Percentiles rank a stretch among this genome's conserved stretches.
Conservation (phyloP, 2,888 invertebrate genomes). For the Zootermopsis nevadensis region DNA sequence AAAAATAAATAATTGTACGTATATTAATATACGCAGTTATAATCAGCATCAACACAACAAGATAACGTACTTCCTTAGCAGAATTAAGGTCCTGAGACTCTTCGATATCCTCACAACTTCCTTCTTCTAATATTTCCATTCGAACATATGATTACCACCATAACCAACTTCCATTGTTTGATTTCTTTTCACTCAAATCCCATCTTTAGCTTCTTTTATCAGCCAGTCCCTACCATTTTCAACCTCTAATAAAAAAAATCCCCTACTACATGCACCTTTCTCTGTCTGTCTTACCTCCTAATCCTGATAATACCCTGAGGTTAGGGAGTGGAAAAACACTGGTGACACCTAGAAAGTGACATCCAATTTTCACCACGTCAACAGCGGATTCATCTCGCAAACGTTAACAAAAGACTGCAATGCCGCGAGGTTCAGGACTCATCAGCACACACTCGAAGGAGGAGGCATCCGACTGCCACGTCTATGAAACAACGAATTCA, state of each 20-base stretch:
- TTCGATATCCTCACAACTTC: background rate
- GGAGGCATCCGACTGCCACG: background rate
- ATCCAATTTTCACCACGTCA: constrained; percentile 66
- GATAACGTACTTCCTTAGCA: too few relatives aligned
- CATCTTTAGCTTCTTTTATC: constrained; percentile 23
- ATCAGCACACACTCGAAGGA: constrained; percentile 12
- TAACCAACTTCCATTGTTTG: constrained; percentile 26
- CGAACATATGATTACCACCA: background rate
- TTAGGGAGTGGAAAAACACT: constrained; percentile 58
- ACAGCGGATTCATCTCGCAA: constrained; percentile 50
- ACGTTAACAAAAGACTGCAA: constrained; percentile 51
- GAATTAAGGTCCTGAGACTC: too few relatives aligned
- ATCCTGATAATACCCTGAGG: constrained; percentile 35
- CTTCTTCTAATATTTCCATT: background rate
- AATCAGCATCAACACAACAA: too few relatives aligned
- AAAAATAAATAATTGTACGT: too few relatives aligned
- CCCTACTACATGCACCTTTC: constrained; percentile 35
- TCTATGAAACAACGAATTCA: background rate
- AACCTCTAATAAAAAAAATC: constrained; percentile 37
- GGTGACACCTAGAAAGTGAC: constrained; percentile 66
- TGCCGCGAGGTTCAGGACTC: constrained; percentile 22
- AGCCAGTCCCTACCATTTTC: background rate
- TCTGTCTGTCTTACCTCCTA: constrained; percentile 25
- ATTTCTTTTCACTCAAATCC: constrained; percentile 20
- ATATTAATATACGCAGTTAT: too few relatives aligned